A percentile compares a stretch with the other conserved stretches of the same genome.
phyloP scores from a whole-genome alignment of 2,888 invertebrate genomes.

The Trichopoda pennipes region DNA sequence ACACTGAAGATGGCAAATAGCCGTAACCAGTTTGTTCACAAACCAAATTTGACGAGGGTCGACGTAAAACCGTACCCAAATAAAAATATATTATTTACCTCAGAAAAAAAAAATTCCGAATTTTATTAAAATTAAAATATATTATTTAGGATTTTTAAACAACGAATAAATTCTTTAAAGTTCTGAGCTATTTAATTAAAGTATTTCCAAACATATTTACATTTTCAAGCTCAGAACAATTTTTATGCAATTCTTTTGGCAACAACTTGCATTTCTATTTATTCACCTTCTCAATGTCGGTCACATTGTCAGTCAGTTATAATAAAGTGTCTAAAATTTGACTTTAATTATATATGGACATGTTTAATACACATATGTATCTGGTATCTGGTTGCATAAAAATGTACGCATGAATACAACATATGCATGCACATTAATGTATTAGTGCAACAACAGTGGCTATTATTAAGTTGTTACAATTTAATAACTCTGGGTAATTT shows the following conservation, averaged over 20 bases:
- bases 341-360: conserved; percentile 29
- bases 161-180: too few species aligned
- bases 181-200: too few species aligned
- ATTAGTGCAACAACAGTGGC: conserved; percentile 16
- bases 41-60: too few species aligned
- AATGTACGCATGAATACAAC: conserved; percentile 25
- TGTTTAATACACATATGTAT: not conserved
- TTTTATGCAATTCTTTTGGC: conserved; percentile 14
- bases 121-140: too few species aligned
- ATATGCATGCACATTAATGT: conserved; percentile 1
- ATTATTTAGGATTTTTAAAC: too few species aligned
- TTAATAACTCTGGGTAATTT: conserved; percentile 41
- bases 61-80: too few species aligned
- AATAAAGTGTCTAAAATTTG: conserved; percentile 34
- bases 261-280: conserved; percentile 12
- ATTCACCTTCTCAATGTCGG: conserved; percentile 1
- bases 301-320: conserved; percentile 22
- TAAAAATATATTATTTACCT: too few species aligned
- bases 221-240: conserved; percentile 48
- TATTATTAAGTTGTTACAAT: conserved; percentile 46
- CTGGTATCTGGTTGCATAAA: too few species aligned
- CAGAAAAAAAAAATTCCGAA: too few species aligned
- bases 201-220: not conserved
- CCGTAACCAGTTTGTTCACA: too few species aligned
- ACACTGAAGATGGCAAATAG: too few species aligned